Base-by-base conservation (phyloP, 2,113 vertebrate genomes). In the Silurus glanis region DNA sequence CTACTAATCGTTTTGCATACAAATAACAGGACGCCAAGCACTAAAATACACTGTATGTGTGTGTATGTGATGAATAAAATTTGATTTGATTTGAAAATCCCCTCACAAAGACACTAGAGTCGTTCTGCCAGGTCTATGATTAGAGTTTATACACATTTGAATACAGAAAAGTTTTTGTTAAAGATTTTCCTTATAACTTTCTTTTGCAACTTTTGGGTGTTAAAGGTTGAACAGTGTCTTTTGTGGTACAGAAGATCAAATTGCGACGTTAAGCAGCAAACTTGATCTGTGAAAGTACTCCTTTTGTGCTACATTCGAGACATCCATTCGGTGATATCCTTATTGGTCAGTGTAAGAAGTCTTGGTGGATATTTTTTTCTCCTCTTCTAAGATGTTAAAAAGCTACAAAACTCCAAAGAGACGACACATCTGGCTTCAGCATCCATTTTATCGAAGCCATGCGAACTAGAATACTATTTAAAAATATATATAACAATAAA, bases 361-460 rank as follows among this genome's bases (percentile, higher is more conserved):
- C 25, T 59, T 21, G 51, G 66, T 3, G 2, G 5, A 5, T 9
- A 6, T 23, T 59, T n/a, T 53, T 66, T 78, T 17, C 25, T 59
- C 37, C 25, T 72, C 55, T 37, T 72, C 64, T 55, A 59, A 37
- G 37, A 74, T 12, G 28, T 62, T 53, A 47, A 66, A 86, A 23
- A 71, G 62, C 74, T 8, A 37, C 56, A 55, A 76, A 66, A 66
- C n/a, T 75, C 19, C 69, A 66, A 53, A 78, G 45, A 55, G 37
- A 23, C 5, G 17, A 10, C 0, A 37, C 6, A 25, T 64, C 64
- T 28, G 47, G 4, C 45, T 72, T 19, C 75, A 21, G 58, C 67
- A 72, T 62, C 55, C 28, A 56, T 61, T 74, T 47, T 80, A 37
- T 4, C 66, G 80, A 45, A 87, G 67, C 78, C 79, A 81, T 72